These are phyloP conservation scores for Agrochola lychnidis DNA, from an alignment of 2,888 invertebrate species.

Conservation along the genomic window DNA sequence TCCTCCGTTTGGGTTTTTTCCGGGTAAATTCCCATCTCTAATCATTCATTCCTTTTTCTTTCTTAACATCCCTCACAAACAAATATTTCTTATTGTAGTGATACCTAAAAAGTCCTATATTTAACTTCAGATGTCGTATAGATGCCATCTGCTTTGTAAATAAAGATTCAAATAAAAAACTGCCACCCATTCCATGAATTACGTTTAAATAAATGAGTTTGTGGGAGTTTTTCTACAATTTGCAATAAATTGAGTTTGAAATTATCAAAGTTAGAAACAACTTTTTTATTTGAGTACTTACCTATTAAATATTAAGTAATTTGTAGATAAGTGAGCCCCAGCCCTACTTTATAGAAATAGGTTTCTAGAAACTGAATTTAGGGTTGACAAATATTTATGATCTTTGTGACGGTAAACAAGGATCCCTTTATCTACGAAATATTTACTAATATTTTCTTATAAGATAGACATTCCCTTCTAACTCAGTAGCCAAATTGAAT, in stretches of 20 bases:
- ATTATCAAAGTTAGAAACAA: slow-evolving; percentile 1
- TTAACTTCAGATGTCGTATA: not conserved
- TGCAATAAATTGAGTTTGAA: not conserved
- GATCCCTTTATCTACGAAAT: not conserved
- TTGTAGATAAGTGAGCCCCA: not conserved
- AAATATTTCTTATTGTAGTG: not conserved
- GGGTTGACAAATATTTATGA: not conserved
- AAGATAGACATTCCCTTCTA: not conserved
- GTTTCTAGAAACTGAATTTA: not conserved
- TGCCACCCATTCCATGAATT: not conserved
- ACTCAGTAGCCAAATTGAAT: not conserved
- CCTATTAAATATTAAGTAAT: not conserved
- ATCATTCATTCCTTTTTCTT: not conserved
- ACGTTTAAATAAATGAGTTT: slow-evolving; percentile 2
- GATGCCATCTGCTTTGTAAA: not conserved
- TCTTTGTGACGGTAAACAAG: not conserved
- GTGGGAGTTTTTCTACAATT: slow-evolving; percentile 2
- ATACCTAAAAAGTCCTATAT: not conserved
- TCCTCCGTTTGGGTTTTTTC: too few relatives aligned
- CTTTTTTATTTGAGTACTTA: not conserved
- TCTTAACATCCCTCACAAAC: not conserved
- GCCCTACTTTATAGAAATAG: not conserved
- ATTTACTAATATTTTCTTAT: not conserved
- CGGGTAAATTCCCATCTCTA: too few relatives aligned
- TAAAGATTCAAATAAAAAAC: not conserved